phyloP scores from a whole-genome alignment of 2,888 invertebrate species.

The Heliconius aoede region DNA sequence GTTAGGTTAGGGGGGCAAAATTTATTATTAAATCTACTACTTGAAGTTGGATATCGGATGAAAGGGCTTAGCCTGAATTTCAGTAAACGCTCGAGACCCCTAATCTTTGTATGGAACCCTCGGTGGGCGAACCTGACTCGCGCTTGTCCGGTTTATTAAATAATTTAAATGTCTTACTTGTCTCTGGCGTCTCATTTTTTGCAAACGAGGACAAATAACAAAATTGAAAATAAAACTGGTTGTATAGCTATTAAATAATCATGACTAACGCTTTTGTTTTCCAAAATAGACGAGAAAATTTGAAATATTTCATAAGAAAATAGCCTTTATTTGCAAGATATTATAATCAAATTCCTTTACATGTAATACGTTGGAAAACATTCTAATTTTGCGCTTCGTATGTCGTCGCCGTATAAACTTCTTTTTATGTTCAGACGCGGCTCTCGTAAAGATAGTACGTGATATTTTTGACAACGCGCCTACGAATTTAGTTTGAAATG shows the following conservation, averaged over 20 bases:
- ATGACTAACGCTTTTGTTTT: slow-evolving; percentile 56
- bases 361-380: slow-evolving; percentile 7
- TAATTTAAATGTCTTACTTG: too few species aligned
- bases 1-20: too few species aligned
- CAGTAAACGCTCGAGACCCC: too few species aligned
- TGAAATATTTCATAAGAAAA: slow-evolving; percentile 21
- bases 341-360: slow-evolving; percentile 34
- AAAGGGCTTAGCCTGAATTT: too few species aligned
- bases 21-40: too few species aligned
- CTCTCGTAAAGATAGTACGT: slow-evolving; percentile 74
- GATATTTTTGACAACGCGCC: slow-evolving; percentile 73
- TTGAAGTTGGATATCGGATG: too few species aligned
- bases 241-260: not conserved
- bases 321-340: slow-evolving; percentile 22
- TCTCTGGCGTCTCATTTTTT: too few species aligned
- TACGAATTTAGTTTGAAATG: slow-evolving; percentile 56
- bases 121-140: too few species aligned
- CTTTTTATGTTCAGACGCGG: slow-evolving; percentile 76
- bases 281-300: slow-evolving; percentile 39
- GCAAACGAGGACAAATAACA: too few species aligned
- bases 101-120: too few species aligned
- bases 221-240: not conserved
- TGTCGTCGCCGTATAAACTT: slow-evolving; percentile 65
- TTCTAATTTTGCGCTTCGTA: slow-evolving; percentile 49
- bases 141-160: too few species aligned